These are phyloP conservation scores for Daboia siamensis DNA, from an alignment of 2,113 vertebrate genomes.

Conservation along the genomic window DNA sequence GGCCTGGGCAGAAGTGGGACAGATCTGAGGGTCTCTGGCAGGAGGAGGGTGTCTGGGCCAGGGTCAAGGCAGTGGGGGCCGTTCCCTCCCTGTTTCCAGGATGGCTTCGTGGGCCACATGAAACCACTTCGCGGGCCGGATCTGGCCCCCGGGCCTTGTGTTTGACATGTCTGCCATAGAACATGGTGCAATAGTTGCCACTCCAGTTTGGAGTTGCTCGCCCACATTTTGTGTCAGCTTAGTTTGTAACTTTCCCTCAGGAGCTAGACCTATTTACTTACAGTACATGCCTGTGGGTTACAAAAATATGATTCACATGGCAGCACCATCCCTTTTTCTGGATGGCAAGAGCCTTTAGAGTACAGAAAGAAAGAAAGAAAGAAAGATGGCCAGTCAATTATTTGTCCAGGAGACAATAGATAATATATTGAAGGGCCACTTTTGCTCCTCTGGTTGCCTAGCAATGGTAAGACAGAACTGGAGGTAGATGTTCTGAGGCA, in stretches of 20 bases:
- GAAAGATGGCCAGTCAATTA: background rate
- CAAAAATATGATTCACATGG: background rate
- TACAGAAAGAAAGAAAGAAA: background rate
- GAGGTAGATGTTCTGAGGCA: conserved; percentile 22
- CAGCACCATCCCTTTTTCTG: background rate
- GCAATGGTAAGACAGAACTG: conserved; percentile 13
- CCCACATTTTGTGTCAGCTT: background rate
- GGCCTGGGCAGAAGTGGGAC: too few species aligned
- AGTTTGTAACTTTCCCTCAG: background rate
- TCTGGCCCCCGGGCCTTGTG: too few species aligned
- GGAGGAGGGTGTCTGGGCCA: too few species aligned
- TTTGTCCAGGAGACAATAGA: background rate
- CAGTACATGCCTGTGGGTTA: background rate
- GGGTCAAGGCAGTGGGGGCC: too few species aligned
- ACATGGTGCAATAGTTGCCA: background rate
- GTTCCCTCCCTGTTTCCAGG: too few species aligned
- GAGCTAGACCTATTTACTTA: background rate
- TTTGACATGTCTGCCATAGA: too few species aligned
- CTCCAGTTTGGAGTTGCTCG: background rate
- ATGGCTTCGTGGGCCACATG: too few species aligned
- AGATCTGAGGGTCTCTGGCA: too few species aligned
- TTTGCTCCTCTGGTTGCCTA: background rate
- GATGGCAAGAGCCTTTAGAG: background rate
- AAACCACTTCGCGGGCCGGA: too few species aligned
- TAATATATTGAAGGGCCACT: background rate